phyloP scores from a whole-genome alignment of 1,140 invertebrate species.

The Cherax quadricarinatus region DNA sequence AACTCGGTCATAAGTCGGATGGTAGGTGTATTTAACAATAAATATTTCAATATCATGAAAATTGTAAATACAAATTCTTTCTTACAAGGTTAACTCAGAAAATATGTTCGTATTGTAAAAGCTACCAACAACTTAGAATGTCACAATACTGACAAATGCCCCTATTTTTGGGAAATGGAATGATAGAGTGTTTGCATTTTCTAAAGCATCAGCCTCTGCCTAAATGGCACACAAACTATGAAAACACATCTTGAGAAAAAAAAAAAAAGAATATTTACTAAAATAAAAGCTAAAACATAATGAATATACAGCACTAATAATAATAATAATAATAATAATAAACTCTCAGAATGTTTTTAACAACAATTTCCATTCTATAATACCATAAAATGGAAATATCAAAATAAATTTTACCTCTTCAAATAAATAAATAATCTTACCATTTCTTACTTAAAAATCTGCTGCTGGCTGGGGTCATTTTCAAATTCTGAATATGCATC shows the following conservation, averaged over 20 bases:
- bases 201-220: too few relatives aligned
- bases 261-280: not conserved
- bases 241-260: not conserved
- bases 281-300: not conserved
- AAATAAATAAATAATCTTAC: not conserved
- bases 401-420: not conserved
- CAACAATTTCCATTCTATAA: not conserved
- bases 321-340: not conserved
- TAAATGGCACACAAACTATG: too few relatives aligned
- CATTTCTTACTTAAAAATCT: conserved; percentile 81
- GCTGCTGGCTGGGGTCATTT: conserved; percentile 90
- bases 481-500: conserved; percentile 99
- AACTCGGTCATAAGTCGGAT: too few relatives aligned
- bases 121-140: too few relatives aligned
- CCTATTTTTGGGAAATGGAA: too few relatives aligned
- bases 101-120: too few relatives aligned
- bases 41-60: too few relatives aligned
- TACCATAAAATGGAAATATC: not conserved
- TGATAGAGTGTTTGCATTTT: too few relatives aligned
- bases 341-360: not conserved
- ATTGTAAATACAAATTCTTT: too few relatives aligned
- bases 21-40: too few relatives aligned
- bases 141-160: too few relatives aligned
- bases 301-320: not conserved
- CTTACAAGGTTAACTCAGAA: too few relatives aligned